phyloP scores from a whole-genome alignment of 2,797 vertebrate species.

The Dipus sagitta region DNA sequence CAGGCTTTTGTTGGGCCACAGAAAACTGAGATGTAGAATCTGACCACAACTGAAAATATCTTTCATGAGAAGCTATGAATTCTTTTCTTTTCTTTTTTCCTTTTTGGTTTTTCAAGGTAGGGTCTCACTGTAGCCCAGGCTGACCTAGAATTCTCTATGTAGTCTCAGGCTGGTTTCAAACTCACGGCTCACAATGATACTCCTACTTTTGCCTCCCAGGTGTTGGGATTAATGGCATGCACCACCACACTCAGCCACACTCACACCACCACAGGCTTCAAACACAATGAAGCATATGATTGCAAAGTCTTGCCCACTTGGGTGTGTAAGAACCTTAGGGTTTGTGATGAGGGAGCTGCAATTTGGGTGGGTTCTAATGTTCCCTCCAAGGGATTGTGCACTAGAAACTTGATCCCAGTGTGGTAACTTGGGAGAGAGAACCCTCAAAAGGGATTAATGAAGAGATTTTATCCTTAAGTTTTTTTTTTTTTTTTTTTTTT shows the following conservation, averaged over 20 bases:
- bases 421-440: too few species aligned
- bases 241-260: too few species aligned
- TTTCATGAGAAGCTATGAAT: constrained; percentile 17
- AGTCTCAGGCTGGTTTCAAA: too few species aligned
- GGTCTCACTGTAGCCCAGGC: too few species aligned
- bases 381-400: not conserved
- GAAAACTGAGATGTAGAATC: constrained; percentile 22
- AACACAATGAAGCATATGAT: not conserved
- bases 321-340: not conserved
- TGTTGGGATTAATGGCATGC: too few species aligned
- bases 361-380: too few species aligned
- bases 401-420: not conserved
- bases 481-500: too few species aligned
- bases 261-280: too few species aligned
- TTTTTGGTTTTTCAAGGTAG: too few species aligned
- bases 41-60: not conserved
- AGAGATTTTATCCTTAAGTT: not conserved
- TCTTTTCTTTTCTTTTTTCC: not conserved
- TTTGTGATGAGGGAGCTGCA: not conserved
- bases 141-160: too few species aligned
- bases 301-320: not conserved
- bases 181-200: too few species aligned
- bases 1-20: constrained; percentile 1
- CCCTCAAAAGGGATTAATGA: not conserved
- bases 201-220: too few species aligned